Percentiles rank a stretch among this genome's conserved stretches.
phyloP scores from a whole-genome alignment of 2,113 vertebrate genomes.

The Tragelaphus imberbis region DNA sequence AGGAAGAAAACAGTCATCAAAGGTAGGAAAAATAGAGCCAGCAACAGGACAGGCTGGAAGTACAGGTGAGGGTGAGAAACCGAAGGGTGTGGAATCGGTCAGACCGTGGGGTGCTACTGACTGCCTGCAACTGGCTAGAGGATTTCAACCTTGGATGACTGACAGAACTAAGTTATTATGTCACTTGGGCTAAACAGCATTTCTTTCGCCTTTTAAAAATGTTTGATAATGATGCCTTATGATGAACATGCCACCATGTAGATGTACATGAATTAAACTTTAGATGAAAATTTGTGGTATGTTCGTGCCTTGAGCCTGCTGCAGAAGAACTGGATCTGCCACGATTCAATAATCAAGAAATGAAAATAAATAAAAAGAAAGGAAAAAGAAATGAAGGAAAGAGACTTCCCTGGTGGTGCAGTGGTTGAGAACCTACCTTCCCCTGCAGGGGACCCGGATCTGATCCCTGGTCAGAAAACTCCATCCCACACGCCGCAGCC shows the following conservation, averaged over 20 bases:
- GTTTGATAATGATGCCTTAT: background rate
- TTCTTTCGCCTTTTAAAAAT: background rate
- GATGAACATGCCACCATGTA: background rate
- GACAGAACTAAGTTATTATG: slow-evolving; percentile 10
- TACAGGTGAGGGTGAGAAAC: background rate
- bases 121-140: background rate
- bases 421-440: background rate
- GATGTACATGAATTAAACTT: background rate
- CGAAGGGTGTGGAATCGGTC: background rate
- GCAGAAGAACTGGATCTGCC: background rate
- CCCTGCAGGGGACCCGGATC: background rate
- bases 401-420: too few relatives aligned
- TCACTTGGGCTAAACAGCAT: background rate
- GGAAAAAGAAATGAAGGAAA: background rate
- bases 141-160: slow-evolving; percentile 17
- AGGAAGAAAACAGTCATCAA: background rate
- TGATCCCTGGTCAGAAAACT: background rate
- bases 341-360: background rate
- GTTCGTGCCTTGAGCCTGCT: background rate
- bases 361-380: background rate
- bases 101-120: background rate
- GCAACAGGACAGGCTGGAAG: background rate
- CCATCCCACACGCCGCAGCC: background rate
- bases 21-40: background rate
- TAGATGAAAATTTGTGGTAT: background rate